These are phyloP conservation scores for Ceratosolen fusciceps DNA, from an alignment of 1,140 invertebrate species.

Conservation along the genomic window DNA sequence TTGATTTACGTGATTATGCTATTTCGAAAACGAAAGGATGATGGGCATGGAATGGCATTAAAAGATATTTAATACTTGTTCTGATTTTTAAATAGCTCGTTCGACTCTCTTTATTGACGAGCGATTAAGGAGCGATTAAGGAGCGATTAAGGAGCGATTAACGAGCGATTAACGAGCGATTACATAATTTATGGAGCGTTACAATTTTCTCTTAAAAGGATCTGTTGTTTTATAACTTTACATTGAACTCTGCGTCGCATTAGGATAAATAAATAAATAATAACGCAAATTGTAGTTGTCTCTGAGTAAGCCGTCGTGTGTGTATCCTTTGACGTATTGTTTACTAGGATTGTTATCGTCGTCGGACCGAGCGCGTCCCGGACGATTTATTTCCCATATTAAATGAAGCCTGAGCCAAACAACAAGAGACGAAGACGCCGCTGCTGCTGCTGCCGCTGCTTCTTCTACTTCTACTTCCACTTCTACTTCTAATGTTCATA, in stretches of 20 bases:
- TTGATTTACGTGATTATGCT: constrained; percentile 44
- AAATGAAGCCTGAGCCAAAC: constrained; percentile 25
- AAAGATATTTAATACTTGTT: constrained; percentile 42
- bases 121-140: no score
- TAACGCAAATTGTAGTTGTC: constrained; percentile 40
- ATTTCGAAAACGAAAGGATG: constrained; percentile 42
- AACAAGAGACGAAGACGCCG: constrained; percentile 29
- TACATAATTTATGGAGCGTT: constrained; percentile 51
- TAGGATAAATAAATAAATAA: constrained; percentile 37
- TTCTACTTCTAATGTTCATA: constrained; percentile 37
- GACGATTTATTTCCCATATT: constrained; percentile 36
- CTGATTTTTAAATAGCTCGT: constrained; percentile 49
- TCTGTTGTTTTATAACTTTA: constrained; percentile 48
- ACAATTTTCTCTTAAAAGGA: constrained; percentile 45
- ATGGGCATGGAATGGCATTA: constrained; percentile 41
- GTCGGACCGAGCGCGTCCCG: constrained; percentile 37
- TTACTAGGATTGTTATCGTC: constrained; percentile 48
- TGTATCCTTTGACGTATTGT: constrained; percentile 41
- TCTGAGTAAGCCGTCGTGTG: constrained; percentile 28
- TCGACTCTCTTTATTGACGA: constrained; percentile 44
- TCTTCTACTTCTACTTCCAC: constrained; percentile 26
- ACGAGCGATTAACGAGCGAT: constrained; percentile 45
- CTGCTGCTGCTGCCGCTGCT: constrained; percentile 25
- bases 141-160: no score
- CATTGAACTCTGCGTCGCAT: constrained; percentile 38